These are phyloP conservation scores for Lithobates sylvaticus DNA, from an alignment of 2,797 vertebrate species.

Conservation along the genomic window DNA sequence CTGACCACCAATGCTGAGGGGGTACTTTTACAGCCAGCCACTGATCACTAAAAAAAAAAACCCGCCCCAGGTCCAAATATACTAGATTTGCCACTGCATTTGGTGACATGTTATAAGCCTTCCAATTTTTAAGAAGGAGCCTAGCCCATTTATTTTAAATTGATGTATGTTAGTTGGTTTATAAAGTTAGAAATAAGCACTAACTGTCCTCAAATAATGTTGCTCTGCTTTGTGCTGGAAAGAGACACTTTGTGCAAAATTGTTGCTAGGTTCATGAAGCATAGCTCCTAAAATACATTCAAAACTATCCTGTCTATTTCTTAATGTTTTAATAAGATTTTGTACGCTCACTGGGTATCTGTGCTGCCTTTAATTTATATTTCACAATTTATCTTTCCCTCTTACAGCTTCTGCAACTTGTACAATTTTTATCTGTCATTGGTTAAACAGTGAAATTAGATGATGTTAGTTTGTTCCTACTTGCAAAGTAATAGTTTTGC, in stretches of 20 bases:
- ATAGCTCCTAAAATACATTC: not conserved
- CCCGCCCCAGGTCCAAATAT: too few relatives aligned
- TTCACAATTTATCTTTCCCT: not conserved
- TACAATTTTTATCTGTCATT: conserved; percentile 14
- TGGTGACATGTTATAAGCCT: too few relatives aligned
- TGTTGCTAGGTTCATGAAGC: not conserved
- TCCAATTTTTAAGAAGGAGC: too few relatives aligned
- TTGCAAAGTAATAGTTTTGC: conserved; percentile 48
- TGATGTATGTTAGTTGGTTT: too few relatives aligned
- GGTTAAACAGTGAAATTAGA: conserved; percentile 3
- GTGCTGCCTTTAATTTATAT: not conserved
- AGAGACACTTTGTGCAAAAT: not conserved
- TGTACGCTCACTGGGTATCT: not conserved
- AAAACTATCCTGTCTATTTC: not conserved
- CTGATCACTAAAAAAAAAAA: too few relatives aligned
- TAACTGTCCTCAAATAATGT: not conserved
- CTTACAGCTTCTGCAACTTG: not conserved
- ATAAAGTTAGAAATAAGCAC: too few relatives aligned
- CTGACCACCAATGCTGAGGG: too few relatives aligned
- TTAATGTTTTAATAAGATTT: conserved; percentile 9
- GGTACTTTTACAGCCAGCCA: too few relatives aligned
- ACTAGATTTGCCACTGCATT: too few relatives aligned
- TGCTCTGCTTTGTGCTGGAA: not conserved
- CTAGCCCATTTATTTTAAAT: too few relatives aligned
- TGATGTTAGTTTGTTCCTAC: conserved; percentile 21